Evolutionary conservation across 2,113 vertebrate genomes (phyloP), one percentile per base, ranked within the genome.

Genomic region (Elachura formosa): DNA sequence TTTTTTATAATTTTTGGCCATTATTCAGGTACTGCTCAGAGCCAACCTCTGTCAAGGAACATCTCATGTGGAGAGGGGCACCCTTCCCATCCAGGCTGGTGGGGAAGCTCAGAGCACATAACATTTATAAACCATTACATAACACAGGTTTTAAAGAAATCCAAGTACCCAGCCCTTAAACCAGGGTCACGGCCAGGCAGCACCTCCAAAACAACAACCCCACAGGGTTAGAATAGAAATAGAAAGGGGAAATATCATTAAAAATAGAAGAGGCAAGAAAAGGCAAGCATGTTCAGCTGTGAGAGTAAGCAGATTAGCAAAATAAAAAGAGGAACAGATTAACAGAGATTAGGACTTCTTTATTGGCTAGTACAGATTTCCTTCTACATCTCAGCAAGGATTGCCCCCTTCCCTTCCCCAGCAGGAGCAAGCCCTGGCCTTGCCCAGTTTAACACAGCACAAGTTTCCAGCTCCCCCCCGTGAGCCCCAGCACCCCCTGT

Each of bases 341-440:
- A 92, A 58, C 46, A 56, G 43, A 38, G 73, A 84, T 87, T 87
- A 92, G 26, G 6, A 38, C 6, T 25, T 84, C 68, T 94, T 97
- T 95, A 97, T 94, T 36, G 71, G n/a, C 73, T 87, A 84, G 62
- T 12, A 63, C 90, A 84, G 87, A 63, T 84, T 88, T 61, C 94
- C 68, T 52, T 18, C 95, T 92, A 61, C 41, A 14, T 58, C 55
- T 11, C 20, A 31, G 68, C 72, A 58, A 63, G 43, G 45, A 12
- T 31, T 55, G 26, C 49, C 45, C 63, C 64, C 54, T 29, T 22
- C 67, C 82, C 75, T 31, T 59, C 68, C 80, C 85, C 67, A 45
- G 61, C 84, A 58, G 56, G 15, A 9, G 10, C 76, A 29, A 34
- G 4, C 67, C 38, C 63, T 23, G 43, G 46, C 45, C 36, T 26